Conservation (phyloP, 2,797 vertebrate genomes). For the Alosa sapidissima region DNA sequence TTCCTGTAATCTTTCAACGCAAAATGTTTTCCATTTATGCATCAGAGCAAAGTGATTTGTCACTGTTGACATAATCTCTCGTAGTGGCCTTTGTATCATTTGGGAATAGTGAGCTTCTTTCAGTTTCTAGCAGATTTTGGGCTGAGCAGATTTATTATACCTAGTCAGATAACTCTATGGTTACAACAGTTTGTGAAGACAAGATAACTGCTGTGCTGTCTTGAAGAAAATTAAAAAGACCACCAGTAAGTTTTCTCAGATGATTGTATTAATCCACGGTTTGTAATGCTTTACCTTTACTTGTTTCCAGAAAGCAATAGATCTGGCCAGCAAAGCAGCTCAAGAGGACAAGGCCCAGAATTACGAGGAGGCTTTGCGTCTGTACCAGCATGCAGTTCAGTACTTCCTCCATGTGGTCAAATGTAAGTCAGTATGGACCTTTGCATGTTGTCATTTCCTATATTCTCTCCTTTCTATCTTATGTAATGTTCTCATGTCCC, state of each 20-base stretch:
- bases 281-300: slow-evolving; percentile 6
- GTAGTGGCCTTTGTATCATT: neutral
- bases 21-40: too few species aligned
- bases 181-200: neutral
- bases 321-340: slow-evolving; percentile 91
- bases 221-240: neutral
- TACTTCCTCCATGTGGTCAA: slow-evolving; percentile 96
- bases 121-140: neutral
- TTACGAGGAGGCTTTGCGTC: slow-evolving; percentile 89
- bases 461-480: neutral
- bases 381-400: slow-evolving; percentile 93
- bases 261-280: neutral
- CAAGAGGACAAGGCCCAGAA: slow-evolving; percentile 97
- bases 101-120: too few species aligned
- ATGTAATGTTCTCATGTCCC: neutral
- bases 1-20: too few species aligned
- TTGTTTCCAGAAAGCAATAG: slow-evolving; percentile 91
- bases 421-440: slow-evolving; percentile 77
- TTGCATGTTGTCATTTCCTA: neutral
- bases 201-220: neutral
- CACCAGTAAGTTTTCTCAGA: neutral
- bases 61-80: neutral
- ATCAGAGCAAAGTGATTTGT: neutral
- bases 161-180: neutral
- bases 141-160: neutral